A percentile compares a stretch with the other conserved stretches of the same genome.
Evolutionary conservation across 2,113 vertebrate genomes (phyloP).

Genomic region (Saccopteryx leptura): DNA sequence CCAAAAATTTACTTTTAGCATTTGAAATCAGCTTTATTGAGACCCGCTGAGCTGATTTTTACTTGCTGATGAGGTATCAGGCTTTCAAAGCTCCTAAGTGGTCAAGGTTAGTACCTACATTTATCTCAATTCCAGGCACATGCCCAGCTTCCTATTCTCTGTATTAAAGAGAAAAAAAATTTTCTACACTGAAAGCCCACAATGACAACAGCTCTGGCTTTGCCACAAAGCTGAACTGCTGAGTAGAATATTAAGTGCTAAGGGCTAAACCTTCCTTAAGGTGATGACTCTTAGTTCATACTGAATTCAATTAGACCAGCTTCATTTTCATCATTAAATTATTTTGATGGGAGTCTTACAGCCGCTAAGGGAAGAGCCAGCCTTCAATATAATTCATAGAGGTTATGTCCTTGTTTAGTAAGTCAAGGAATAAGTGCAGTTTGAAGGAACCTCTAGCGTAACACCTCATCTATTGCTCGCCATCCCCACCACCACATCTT

Average conservation of each 20-base stretch:
- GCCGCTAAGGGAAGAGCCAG: constrained; percentile 34
- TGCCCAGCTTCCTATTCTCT: not conserved
- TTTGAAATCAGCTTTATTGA: constrained; percentile 53
- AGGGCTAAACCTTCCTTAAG: constrained; percentile 56
- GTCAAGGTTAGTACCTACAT: not conserved
- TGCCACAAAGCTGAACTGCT: constrained; percentile 17
- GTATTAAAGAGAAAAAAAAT: not conserved
- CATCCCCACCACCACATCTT: not conserved
- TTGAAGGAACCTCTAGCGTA: not conserved
- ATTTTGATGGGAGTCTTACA: constrained; percentile 65
- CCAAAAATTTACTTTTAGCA: constrained; percentile 14
- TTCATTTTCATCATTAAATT: constrained; percentile 78
- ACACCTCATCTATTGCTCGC: not conserved
- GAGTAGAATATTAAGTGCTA: constrained; percentile 63
- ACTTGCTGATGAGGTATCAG: constrained; percentile 54
- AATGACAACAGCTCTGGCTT: not conserved
- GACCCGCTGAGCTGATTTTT: constrained; percentile 46
- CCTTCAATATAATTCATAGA: constrained; percentile 65
- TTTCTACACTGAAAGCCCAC: not conserved
- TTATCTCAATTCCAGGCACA: constrained; percentile 33
- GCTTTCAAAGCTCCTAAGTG: constrained; percentile 56
- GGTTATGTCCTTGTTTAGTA: constrained; percentile 73
- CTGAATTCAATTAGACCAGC: constrained; percentile 74
- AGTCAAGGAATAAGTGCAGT: constrained; percentile 50
- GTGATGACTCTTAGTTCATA: constrained; percentile 58